Evolutionary conservation across 2,888 invertebrate genomes (phyloP).

Genomic region (Linhomoeus sp.): DNA sequence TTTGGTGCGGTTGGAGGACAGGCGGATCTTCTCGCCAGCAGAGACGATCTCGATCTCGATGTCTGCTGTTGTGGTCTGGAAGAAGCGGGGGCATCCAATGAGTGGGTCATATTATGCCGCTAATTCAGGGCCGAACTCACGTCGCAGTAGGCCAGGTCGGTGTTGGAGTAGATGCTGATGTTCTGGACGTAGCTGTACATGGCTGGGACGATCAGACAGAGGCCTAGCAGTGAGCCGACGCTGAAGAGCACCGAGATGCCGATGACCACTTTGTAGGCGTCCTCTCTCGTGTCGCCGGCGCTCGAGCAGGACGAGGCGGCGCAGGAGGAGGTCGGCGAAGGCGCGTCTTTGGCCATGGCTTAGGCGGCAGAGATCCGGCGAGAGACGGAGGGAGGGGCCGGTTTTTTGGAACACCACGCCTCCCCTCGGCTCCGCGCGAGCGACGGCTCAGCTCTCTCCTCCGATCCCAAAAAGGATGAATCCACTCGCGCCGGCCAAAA

Average conservation of each 20-base stretch:
- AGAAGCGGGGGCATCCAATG: background rate
- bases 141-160: slow-evolving; percentile 23
- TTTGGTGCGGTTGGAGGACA: slow-evolving; percentile 3
- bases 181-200: slow-evolving; percentile 24
- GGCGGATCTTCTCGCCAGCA: slow-evolving; percentile 9
- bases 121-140: slow-evolving; percentile 7
- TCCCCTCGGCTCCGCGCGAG: too few relatives aligned
- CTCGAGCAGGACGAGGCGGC: too few relatives aligned
- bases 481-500: too few relatives aligned
- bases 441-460: too few relatives aligned
- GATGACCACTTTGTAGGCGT: slow-evolving; percentile 12
- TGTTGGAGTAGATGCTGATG: slow-evolving; percentile 15
- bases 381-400: too few relatives aligned
- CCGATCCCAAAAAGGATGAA: too few relatives aligned
- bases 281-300: too few relatives aligned
- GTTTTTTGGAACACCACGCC: too few relatives aligned
- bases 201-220: slow-evolving; percentile 20
- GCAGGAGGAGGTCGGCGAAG: too few relatives aligned
- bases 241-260: slow-evolving; percentile 14
- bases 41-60: slow-evolving; percentile 18
- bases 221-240: slow-evolving; percentile 14
- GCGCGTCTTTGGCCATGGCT: too few relatives aligned
- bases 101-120: background rate
- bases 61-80: slow-evolving; percentile 16
- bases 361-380: too few relatives aligned